Evolutionary conservation across 2,797 vertebrate genomes (phyloP).

Genomic region (Dendrocincla tyrannina): DNA sequence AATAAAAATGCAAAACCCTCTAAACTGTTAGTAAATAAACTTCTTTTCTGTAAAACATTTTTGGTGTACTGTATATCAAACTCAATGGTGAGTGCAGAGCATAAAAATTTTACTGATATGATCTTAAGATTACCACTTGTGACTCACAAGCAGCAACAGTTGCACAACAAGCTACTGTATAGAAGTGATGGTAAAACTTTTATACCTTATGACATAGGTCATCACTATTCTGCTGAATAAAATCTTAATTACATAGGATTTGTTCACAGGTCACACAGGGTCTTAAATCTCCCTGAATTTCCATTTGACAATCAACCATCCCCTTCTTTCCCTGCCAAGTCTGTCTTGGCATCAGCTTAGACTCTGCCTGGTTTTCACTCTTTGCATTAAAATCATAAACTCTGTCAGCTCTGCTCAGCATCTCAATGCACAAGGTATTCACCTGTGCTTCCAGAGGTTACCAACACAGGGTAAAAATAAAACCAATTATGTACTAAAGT

Average conservation of each 20-base stretch:
- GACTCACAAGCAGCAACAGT: neutral
- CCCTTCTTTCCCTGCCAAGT: neutral
- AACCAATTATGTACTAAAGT: neutral
- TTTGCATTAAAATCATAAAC: neutral
- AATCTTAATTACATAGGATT: neutral
- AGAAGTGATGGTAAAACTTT: neutral
- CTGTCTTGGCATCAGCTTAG: neutral
- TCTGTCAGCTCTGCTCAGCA: neutral
- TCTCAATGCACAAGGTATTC: neutral
- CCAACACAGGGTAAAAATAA: neutral
- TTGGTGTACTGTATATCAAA: neutral
- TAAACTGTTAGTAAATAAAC: slow-evolving; percentile 6
- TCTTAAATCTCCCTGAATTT: neutral
- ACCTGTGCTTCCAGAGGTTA: neutral
- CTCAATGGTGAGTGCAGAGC: neutral
- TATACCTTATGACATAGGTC: neutral
- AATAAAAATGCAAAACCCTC: neutral
- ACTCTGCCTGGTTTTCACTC: neutral
- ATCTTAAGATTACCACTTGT: neutral
- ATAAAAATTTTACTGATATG: neutral
- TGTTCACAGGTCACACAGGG: neutral
- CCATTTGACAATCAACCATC: neutral
- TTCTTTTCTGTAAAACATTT: neutral
- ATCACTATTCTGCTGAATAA: neutral
- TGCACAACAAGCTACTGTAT: neutral